Conservation (phyloP, 1,140 invertebrate species). For the Chionoecetes opilio region DNA sequence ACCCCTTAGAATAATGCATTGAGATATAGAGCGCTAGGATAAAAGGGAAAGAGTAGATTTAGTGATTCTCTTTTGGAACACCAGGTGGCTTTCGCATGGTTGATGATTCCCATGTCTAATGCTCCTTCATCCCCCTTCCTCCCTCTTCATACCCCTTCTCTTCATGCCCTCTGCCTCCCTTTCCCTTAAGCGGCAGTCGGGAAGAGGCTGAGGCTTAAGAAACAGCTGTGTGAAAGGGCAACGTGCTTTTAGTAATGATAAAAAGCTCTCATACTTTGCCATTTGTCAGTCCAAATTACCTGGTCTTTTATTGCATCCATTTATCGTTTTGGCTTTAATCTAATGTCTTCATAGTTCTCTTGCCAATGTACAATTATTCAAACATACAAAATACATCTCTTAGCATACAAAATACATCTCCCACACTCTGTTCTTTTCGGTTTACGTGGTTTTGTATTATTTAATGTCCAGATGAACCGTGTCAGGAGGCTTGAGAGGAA, state of each 20-base stretch:
- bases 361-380: too few relatives aligned
- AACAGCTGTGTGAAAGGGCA: slow-evolving; percentile 14
- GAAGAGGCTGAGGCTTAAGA: not conserved
- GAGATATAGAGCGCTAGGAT: not conserved
- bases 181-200: not conserved
- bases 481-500: not conserved
- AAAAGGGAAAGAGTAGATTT: not conserved
- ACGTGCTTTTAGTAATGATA: not conserved
- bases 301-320: not conserved
- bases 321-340: not conserved
- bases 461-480: not conserved
- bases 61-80: not conserved
- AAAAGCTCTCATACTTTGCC: not conserved
- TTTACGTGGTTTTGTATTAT: not conserved
- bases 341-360: not conserved
- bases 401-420: too few relatives aligned
- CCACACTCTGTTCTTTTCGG: too few relatives aligned
- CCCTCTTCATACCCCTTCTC: not conserved
- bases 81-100: not conserved
- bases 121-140: not conserved
- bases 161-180: not conserved
- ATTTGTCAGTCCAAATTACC: not conserved
- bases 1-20: slow-evolving; percentile 19
- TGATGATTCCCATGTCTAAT: not conserved
- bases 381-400: too few relatives aligned